Conservation (phyloP, 2,888 invertebrate genomes). For the Diarsia mendica region DNA sequence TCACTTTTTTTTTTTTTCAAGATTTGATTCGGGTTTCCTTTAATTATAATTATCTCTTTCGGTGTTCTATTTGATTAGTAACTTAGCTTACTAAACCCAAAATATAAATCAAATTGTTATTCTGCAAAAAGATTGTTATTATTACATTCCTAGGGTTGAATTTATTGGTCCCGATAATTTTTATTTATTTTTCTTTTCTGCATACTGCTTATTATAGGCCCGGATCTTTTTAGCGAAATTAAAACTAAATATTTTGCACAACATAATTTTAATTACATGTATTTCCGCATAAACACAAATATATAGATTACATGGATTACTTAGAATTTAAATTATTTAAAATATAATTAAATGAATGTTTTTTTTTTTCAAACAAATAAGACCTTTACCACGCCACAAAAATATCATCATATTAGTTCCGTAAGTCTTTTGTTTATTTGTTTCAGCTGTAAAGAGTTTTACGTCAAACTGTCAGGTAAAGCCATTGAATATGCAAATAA, state of each 20-base stretch:
- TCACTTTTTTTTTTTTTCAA: neutral
- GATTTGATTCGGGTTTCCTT: neutral
- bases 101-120: neutral
- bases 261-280: too few relatives aligned
- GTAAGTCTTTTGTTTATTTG: neutral
- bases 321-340: neutral
- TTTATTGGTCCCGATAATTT: neutral
- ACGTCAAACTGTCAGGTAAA: conserved; percentile 3
- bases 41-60: neutral
- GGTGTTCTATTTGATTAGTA: neutral
- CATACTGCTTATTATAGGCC: too few relatives aligned
- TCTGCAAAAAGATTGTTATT: neutral
- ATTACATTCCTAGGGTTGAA: neutral
- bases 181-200: too few relatives aligned
- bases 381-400: neutral
- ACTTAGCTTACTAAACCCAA: neutral
- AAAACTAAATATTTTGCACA: too few relatives aligned
- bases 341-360: neutral
- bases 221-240: too few relatives aligned
- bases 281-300: too few relatives aligned
- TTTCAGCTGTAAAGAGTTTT: neutral
- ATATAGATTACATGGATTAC: too few relatives aligned
- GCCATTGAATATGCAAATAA: conserved; percentile 40
- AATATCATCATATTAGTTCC: neutral
- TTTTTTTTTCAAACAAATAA: neutral